Conservation (phyloP, 2,888 invertebrate species). For the Patella ulyssiponensis region DNA sequence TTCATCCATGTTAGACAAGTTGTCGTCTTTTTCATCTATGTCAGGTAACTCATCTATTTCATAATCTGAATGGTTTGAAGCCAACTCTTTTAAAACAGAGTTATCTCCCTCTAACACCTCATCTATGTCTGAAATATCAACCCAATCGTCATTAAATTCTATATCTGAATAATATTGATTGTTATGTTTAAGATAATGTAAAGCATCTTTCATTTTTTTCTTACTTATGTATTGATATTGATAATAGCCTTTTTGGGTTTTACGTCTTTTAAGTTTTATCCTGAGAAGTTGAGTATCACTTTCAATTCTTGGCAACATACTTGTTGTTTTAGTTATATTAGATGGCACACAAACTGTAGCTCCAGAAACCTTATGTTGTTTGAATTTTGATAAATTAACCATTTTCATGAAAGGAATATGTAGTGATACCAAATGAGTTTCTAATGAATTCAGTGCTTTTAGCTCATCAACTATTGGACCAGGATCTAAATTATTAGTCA, state of each 20-base stretch:
- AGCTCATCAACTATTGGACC: slow-evolving; percentile 13
- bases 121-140: background rate
- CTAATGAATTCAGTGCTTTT: slow-evolving; percentile 26
- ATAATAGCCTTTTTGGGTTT: background rate
- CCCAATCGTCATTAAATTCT: slow-evolving; percentile 8
- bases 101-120: background rate
- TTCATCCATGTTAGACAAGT: background rate
- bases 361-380: slow-evolving; percentile 28
- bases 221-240: background rate
- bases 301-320: background rate
- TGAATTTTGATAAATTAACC: slow-evolving; percentile 22
- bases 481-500: slow-evolving; percentile 20
- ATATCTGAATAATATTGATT: slow-evolving; percentile 11
- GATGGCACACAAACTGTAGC: slow-evolving; percentile 30
- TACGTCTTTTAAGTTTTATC: background rate
- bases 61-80: background rate
- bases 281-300: background rate
- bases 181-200: slow-evolving; percentile 6
- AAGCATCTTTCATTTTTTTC: background rate
- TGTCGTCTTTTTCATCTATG: background rate
- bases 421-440: slow-evolving; percentile 30
- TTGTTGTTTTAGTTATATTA: background rate
- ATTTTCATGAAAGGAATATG: slow-evolving; percentile 35
- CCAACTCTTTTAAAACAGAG: background rate
- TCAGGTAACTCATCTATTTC: background rate